Percentiles rank a stretch among this genome's conserved stretches.
These are phyloP conservation scores for Kryphioiulus occultus DNA, from an alignment of 2,888 invertebrate species.

Conservation along the genomic window DNA sequence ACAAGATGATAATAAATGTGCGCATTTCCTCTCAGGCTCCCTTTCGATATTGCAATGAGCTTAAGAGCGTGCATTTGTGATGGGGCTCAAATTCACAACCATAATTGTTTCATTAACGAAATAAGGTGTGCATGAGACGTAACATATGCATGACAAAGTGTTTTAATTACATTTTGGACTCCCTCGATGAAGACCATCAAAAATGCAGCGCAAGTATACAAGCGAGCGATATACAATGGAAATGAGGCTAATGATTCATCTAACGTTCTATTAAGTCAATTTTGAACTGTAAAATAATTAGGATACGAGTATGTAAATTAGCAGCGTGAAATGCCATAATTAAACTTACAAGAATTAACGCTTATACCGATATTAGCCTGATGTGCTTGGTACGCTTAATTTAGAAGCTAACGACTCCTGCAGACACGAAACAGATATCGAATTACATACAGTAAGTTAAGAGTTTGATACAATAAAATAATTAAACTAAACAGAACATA, in stretches of 20 bases:
- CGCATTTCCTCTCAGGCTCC: neutral
- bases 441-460: too few species aligned
- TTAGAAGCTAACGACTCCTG: neutral
- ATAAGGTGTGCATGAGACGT: constrained; percentile 49
- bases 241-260: constrained; percentile 4
- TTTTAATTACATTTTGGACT: constrained; percentile 49
- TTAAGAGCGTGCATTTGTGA: neutral
- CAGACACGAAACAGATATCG: too few species aligned
- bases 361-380: neutral
- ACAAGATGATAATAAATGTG: constrained; percentile 6
- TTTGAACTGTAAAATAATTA: constrained; percentile 1
- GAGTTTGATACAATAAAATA: too few species aligned
- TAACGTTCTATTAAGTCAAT: constrained; percentile 1
- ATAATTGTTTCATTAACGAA: constrained; percentile 45
- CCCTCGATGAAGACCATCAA: constrained; percentile 1
- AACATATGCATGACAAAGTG: constrained; percentile 48
- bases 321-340: neutral
- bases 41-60: neutral
- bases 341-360: neutral
- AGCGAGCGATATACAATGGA: neutral
- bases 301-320: constrained; percentile 20
- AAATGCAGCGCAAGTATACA: neutral
- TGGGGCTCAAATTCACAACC: neutral
- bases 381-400: neutral
- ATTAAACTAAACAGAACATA: too few species aligned